Base-by-base conservation (phyloP, 1,140 invertebrate species). In the Pinna nobilis region DNA sequence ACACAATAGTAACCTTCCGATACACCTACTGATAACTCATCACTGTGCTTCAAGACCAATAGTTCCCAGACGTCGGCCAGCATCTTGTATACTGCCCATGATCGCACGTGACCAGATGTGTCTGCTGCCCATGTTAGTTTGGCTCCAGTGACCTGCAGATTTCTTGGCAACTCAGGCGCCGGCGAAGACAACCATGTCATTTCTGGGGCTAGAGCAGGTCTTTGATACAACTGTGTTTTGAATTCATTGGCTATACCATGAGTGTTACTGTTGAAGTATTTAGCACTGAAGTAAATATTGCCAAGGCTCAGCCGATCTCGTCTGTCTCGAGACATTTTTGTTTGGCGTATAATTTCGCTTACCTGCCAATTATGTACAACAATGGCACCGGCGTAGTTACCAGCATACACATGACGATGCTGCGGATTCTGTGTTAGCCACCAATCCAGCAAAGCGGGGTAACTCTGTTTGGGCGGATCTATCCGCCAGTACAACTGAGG, bases 401-500 rank as follows among this genome's bases (percentile, higher is more conserved):
- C 85, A 1, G 79, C 49, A 67, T 84, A 85, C 9, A 88, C 28
- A 50, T 86, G 82, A 13, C 77, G 66, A 3, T 72, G 37, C 7
- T 75, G 64, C 0, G 57, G 33, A 53, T 81, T 82, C 70, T 85
- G 82, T 23, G 82, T 35, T 15, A 80, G 55, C 87, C 87, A 88
- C 86, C 86, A 88, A 44, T 84, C 79, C 6, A 86, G 61, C 3
- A 88, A 72, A 30, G 69, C 76, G 0, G 84, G 77, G 66, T 82
- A 88, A 53, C 84, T 86, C 68, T 87, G 86, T 33, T 77, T 76
- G 0, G 82, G 77, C 13, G 84, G 79, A 72, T 84, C 84, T 44
- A 88, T 85, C 59, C 70, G 33, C 86, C 86, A 88, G 72, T 88
- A 88, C 9, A 88, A 74, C 70, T 88, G 87, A 4, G 87, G 87